These are phyloP conservation scores for Allolobophora icterica DNA, from an alignment of 2,888 invertebrate species.

Conservation along the genomic window DNA sequence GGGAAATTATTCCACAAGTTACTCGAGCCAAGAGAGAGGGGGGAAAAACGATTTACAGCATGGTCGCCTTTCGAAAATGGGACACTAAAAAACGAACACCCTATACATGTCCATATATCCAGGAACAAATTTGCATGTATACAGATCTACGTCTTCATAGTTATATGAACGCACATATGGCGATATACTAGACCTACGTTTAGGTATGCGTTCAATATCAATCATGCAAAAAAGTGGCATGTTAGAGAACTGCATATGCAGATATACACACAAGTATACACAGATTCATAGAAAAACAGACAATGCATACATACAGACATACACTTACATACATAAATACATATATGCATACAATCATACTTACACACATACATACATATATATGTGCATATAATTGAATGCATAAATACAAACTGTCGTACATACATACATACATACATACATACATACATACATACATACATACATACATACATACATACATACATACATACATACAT, in stretches of 20 bases:
- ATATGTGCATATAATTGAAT: background rate
- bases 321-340: background rate
- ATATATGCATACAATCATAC: background rate
- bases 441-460: no score
- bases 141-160: background rate
- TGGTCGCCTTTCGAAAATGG: background rate
- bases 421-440: no score
- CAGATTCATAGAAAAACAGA: background rate
- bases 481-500: background rate
- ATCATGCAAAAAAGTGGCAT: background rate
- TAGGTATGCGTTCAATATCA: background rate
- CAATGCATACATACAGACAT: conserved; percentile 27
- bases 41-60: background rate
- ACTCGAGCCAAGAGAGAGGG: conserved; percentile 2
- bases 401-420: no score
- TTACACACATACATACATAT: background rate
- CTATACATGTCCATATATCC: background rate
- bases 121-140: background rate
- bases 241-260: background rate
- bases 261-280: background rate
- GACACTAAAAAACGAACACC: background rate
- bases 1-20: conserved; percentile 27
- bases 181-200: background rate
- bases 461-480: no score
- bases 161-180: background rate